Evolutionary conservation across 2,797 vertebrate species (phyloP), one percentile per base, ranked within the genome.

Genomic region (Chelon labrosus): DNA sequence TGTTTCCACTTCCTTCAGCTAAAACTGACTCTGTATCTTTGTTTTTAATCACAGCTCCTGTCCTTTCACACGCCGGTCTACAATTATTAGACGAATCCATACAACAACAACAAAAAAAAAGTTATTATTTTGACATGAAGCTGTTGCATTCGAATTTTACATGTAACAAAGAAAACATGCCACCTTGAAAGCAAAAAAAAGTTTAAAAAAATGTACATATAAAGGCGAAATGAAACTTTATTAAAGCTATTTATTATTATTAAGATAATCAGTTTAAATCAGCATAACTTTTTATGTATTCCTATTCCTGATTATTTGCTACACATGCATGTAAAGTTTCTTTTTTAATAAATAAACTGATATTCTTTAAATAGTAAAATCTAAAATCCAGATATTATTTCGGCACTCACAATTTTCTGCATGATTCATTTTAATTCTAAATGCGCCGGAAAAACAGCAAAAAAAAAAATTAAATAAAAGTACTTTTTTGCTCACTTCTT

Each of bases 401-500:
- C 5, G 53, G 2, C 4, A 17, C 4, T 19, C 58, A 14, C 7
- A 17, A 6, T 22, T 41, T 44, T 58, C 73, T 60, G 10, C 13
- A 63, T 13, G 20, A 69, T 75, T 61, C 0, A 35, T 47, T 60
- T 60, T 14, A 17, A 63, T 41, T 63, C 8, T 10, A 9, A 65
- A 75, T 17, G 16, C 7, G 42, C 42, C 17, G 6, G 17, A 44
- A 17, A 14, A 44, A 12, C 5, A 16, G 42, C 2, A 17, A 17
- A 65, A 59, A 1, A 10, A 27, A 25, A 39, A 67, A 71, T 25
- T 42, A 31, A 58, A 44, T 25, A 37, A 58, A 67, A 79, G 5
- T 19, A 20, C 6, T 76, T 19, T 61, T 62, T 64, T 57, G 54
- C 47, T 69, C n/a, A 47, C 22, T 51, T 59, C 12, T 63, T 55